Conservation (phyloP, 2,797 vertebrate genomes). For the Iguana delicatissima region DNA sequence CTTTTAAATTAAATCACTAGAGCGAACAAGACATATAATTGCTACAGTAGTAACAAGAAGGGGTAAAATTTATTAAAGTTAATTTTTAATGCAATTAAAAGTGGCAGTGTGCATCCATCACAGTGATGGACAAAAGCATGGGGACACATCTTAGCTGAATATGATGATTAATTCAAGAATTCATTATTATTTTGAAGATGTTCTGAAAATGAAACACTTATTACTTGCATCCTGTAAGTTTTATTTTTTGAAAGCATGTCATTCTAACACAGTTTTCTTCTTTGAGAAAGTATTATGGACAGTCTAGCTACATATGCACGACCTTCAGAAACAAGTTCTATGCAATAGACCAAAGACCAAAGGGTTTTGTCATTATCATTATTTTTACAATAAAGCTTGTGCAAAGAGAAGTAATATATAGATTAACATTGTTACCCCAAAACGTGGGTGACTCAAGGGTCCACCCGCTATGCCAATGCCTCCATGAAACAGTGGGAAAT, state of each 20-base stretch:
- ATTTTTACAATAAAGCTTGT: background rate
- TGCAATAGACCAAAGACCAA: background rate
- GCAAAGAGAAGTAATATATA: background rate
- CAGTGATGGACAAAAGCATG: slow-evolving; percentile 29
- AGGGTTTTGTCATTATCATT: background rate
- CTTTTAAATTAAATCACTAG: background rate
- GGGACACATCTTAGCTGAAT: background rate
- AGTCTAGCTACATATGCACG: background rate
- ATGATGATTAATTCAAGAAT: slow-evolving; percentile 49
- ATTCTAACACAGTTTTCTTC: background rate
- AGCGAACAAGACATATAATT: slow-evolving; percentile 24
- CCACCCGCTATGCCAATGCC: too few relatives aligned
- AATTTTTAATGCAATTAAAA: slow-evolving; percentile 30
- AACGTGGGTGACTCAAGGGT: too few relatives aligned
- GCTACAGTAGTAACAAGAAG: slow-evolving; percentile 32
- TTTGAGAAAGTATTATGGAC: background rate
- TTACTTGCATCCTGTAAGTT: background rate
- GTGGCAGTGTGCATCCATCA: slow-evolving; percentile 7
- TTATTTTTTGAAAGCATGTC: background rate
- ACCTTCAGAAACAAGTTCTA: background rate
- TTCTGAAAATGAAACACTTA: slow-evolving; percentile 58
- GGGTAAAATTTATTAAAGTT: slow-evolving; percentile 30
- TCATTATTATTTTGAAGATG: slow-evolving; percentile 25
- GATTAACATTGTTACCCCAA: too few relatives aligned
- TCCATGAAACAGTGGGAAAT: too few relatives aligned